These are phyloP conservation scores for Channallabes apus DNA, from an alignment of 2,797 vertebrate genomes.

Conservation along the genomic window DNA sequence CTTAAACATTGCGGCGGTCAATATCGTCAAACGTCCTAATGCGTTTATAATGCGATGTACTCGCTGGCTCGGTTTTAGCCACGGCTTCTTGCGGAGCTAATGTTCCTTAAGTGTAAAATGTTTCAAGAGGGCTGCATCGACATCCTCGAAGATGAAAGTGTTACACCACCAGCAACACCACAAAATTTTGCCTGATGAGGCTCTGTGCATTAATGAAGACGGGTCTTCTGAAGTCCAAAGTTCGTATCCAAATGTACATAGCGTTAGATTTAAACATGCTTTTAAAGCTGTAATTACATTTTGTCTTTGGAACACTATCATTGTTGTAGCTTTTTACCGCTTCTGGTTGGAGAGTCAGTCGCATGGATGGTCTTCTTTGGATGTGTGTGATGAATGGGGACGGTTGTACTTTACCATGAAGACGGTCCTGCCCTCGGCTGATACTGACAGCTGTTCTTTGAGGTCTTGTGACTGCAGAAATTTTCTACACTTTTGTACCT, in stretches of 20 bases:
- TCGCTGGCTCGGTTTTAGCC: constrained; percentile 32
- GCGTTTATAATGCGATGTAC: constrained; percentile 37
- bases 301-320: background rate
- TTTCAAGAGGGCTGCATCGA: constrained; percentile 26
- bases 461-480: no score
- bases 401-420: no score
- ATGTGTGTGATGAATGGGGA: no score
- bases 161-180: constrained; percentile 25
- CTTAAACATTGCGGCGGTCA: constrained; percentile 18
- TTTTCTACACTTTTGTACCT: no score
- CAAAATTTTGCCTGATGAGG: constrained; percentile 29
- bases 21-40: constrained; percentile 22
- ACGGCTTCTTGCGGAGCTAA: constrained; percentile 29
- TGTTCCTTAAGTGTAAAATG: constrained; percentile 49
- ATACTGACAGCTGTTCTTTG: no score
- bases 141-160: constrained; percentile 41
- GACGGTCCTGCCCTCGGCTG: no score
- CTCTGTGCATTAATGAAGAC: constrained; percentile 46
- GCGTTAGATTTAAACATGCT: background rate
- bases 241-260: constrained; percentile 11
- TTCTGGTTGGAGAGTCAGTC: no score
- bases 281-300: constrained; percentile 18
- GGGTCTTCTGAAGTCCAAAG: constrained; percentile 45
- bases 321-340: background rate
- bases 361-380: no score